Percentiles rank a stretch among this genome's conserved stretches.
These are phyloP conservation scores for Halictus ligatus DNA, from an alignment of 2,888 invertebrate species.

Conservation along the genomic window DNA sequence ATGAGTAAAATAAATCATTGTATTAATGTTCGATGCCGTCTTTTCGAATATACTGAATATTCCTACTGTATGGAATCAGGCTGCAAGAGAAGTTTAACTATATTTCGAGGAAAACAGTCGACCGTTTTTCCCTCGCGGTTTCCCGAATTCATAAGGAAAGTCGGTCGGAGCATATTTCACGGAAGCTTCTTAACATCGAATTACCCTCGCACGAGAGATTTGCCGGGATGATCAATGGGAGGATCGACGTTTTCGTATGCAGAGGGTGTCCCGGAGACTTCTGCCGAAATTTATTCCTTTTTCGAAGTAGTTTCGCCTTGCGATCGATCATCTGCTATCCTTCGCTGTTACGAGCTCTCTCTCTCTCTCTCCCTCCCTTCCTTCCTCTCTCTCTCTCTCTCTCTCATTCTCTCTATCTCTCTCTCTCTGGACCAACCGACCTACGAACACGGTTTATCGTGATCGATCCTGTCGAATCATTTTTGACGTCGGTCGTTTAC, in stretches of 20 bases:
- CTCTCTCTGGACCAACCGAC: not conserved
- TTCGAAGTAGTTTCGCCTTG: not conserved
- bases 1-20: too few species aligned
- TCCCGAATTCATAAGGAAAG: constrained; percentile 10
- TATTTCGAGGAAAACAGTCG: not conserved
- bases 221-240: not conserved
- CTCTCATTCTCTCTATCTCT: not conserved
- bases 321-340: not conserved
- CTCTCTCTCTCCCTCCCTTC: not conserved
- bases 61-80: too few species aligned
- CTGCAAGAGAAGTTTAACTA: not conserved
- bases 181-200: constrained; percentile 31
- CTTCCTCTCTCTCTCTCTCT: not conserved
- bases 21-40: too few species aligned
- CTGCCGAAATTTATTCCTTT: constrained; percentile 31
- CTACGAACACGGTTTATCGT: not conserved
- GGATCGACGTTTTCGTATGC: constrained; percentile 24
- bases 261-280: not conserved
- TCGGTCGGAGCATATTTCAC: constrained; percentile 29
- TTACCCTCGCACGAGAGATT: constrained; percentile 37
- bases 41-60: not conserved
- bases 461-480: not conserved
- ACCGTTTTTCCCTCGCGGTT: not conserved
- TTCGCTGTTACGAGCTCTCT: not conserved
- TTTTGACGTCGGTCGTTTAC: not conserved